Conservation (phyloP, 2,797 vertebrate species). For the Australoheros facetus region DNA sequence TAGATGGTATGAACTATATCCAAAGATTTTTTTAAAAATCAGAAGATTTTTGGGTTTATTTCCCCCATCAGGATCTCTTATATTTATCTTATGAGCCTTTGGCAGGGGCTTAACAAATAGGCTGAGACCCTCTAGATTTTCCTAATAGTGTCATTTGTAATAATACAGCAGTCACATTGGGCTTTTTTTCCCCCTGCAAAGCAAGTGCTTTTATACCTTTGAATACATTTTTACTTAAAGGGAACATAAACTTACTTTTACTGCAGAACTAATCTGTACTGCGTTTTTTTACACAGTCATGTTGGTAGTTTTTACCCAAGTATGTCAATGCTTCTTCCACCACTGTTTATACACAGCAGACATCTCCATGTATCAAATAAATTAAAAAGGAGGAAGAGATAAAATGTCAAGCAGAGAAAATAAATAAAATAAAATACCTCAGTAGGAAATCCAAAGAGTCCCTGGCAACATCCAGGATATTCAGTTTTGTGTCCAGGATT, state of each 20-base stretch:
- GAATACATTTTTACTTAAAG: background rate
- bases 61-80: background rate
- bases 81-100: background rate
- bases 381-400: background rate
- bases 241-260: rapidly evolving
- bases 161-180: no score
- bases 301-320: background rate
- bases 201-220: background rate
- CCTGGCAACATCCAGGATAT: constrained; percentile 21
- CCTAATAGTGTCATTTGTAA: no score
- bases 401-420: background rate
- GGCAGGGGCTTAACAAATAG: background rate
- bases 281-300: background rate
- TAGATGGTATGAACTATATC: no score
- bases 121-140: background rate
- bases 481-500: constrained; percentile 32
- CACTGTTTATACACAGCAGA: background rate
- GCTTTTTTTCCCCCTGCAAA: rapidly evolving
- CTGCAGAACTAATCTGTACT: background rate
- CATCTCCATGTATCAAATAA: background rate
- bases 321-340: background rate
- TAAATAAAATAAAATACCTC: constrained; percentile 14
- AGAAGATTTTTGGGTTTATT: background rate
- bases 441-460: constrained; percentile 10
- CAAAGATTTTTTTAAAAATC: no score